Percentiles rank a stretch among this genome's conserved stretches.
Evolutionary conservation across 2,113 vertebrate species (phyloP).

Genomic region (Sceloporus undulatus): DNA sequence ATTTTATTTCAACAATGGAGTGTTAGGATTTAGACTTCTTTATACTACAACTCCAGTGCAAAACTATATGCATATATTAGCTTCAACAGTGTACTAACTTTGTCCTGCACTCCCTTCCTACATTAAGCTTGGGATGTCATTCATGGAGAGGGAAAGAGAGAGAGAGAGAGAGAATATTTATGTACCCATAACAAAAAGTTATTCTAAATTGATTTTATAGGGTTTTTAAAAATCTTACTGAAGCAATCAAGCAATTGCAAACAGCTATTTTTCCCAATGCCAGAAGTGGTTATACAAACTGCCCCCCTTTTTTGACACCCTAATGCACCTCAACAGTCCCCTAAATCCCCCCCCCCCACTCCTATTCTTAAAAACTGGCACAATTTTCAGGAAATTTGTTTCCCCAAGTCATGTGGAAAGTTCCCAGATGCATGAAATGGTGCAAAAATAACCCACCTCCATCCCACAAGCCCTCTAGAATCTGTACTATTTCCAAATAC

Average conservation of each 20-base stretch:
- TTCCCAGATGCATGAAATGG: no score
- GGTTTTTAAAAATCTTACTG: neutral
- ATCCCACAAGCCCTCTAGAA: no score
- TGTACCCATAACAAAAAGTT: neutral
- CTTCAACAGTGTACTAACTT: neutral
- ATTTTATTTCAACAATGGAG: neutral
- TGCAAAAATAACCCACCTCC: no score
- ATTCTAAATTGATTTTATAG: neutral
- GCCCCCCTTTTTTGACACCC: no score
- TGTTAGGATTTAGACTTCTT: neutral
- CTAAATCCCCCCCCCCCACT: no score
- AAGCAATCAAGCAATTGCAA: neutral
- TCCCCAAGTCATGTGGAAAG: no score
- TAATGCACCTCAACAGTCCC: no score
- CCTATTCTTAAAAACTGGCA: no score
- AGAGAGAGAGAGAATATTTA: neutral
- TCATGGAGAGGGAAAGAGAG: neutral
- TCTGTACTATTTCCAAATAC: no score
- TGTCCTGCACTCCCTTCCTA: neutral
- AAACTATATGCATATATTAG: neutral
- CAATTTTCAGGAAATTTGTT: no score
- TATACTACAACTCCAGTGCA: neutral
- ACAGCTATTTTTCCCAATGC: neutral
- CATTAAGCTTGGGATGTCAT: neutral
- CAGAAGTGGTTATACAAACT: neutral